Conservation (phyloP, 2,888 invertebrate species). For the Psococerastis gibbosa region DNA sequence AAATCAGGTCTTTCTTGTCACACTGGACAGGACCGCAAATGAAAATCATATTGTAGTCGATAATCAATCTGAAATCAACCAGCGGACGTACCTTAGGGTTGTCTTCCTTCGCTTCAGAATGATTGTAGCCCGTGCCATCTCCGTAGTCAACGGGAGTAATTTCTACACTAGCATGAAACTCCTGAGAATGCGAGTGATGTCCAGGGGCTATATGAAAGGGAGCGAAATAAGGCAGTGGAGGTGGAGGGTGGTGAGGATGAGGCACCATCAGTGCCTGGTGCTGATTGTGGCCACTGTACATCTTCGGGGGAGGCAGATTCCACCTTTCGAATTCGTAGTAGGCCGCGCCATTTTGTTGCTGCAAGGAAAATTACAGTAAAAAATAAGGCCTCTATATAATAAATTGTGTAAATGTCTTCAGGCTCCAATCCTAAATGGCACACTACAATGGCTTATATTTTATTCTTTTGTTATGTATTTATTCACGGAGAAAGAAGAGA, state of each 20-base stretch:
- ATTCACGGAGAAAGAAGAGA: too few species aligned
- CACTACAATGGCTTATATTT: too few species aligned
- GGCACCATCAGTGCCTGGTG: constrained; percentile 46
- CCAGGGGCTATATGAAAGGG: constrained; percentile 45
- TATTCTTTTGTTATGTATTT: too few species aligned
- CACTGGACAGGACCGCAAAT: too few species aligned
- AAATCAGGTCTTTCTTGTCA: too few species aligned
- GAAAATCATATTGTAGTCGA: too few species aligned
- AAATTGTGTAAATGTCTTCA: too few species aligned
- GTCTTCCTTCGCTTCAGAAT: constrained; percentile 31
- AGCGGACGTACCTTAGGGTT: constrained; percentile 48
- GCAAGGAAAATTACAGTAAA: too few species aligned
- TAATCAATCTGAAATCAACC: too few species aligned
- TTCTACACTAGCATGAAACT: constrained; percentile 44
- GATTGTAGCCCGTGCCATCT: constrained; percentile 17
- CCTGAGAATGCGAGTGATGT: constrained; percentile 34
- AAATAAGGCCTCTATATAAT: too few species aligned
- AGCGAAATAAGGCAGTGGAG: constrained; percentile 47
- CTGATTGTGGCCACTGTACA: constrained; percentile 43
- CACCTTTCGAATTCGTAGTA: constrained; percentile 68
- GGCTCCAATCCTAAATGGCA: too few species aligned
- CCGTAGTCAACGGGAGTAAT: constrained; percentile 32
- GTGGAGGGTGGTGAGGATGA: constrained; percentile 39
- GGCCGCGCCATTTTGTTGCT: constrained; percentile 39
- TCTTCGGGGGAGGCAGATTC: constrained; percentile 54